Base-by-base conservation (phyloP, 2,113 vertebrate species). In the Clarias magur region DNA sequence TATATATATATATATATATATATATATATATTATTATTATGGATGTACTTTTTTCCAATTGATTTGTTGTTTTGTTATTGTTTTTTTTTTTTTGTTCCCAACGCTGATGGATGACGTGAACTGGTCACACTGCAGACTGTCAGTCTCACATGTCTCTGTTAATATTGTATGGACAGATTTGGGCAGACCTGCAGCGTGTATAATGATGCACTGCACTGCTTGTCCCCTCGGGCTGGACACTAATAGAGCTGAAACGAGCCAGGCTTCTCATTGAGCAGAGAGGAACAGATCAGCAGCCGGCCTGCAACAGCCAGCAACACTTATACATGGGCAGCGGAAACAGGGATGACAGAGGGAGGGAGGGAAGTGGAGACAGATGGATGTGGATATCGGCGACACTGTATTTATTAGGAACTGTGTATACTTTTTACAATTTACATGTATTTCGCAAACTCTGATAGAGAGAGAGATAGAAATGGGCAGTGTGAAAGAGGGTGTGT, bases 191-290 rank as follows among this genome's bases (percentile, higher is more conserved):
- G 75, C 62, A 79, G 84, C 34, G 59, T 76, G 59, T 76, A 76
- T 48, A 84, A 76, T 63, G 73, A 86, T 86, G 84, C 42, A 13
- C 75, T 67, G 84, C 84, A 80, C 27, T 67, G n/a, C 42, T 54
- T 42, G 75, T 80, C 84, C 84, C 84, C 84, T 60, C 62, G 67
- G 84, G 75, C 84, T 67, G 75, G 84, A 67, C 63, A 56, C 75
- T 86, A 86, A 80, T 79, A 75, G 84, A 86, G 84, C 84, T 67
- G 60, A 80, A 86, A 75, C 27, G 48, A 79, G 70, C 60, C 48
- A 60, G 63, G 84, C 42, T 78, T 85, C 84, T 63, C 59, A 54
- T 78, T 10, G 59, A 79, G 84, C 84, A 80, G 73, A 38, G 62
- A 68, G 56, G 75, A 86, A 67, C 75, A 79, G 48, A 79, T 86